A percentile compares a stretch with the other conserved stretches of the same genome.
Conservation (phyloP, 2,888 invertebrate genomes). For the Sinhomidia bicolor region DNA sequence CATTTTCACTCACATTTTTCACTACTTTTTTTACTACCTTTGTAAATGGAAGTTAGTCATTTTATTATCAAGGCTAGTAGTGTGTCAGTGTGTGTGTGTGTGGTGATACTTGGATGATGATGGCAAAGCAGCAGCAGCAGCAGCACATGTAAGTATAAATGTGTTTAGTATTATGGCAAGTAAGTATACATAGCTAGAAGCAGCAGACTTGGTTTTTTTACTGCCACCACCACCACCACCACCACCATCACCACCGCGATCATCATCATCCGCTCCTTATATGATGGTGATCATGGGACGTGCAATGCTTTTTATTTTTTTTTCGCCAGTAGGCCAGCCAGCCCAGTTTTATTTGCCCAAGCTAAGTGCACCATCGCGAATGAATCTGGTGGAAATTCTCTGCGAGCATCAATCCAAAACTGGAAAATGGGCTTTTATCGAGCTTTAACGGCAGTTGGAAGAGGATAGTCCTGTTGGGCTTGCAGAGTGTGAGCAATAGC, state of each 20-base stretch:
- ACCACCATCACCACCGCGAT: too few species aligned
- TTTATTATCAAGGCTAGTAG: constrained; percentile 48
- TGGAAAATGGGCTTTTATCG: constrained; percentile 60
- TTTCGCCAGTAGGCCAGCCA: constrained; percentile 24
- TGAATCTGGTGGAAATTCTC: constrained; percentile 15
- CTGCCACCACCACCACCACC: constrained; percentile 12
- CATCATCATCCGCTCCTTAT: too few species aligned
- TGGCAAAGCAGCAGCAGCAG: too few species aligned
- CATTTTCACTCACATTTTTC: constrained; percentile 8
- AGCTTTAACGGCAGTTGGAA: constrained; percentile 50
- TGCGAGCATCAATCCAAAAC: constrained; percentile 53
- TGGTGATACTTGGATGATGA: not conserved
- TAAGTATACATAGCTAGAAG: not conserved
- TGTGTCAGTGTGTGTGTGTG: not conserved
- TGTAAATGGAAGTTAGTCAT: constrained; percentile 44
- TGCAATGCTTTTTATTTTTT: constrained; percentile 5
- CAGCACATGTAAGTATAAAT: not conserved
- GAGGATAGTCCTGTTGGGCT: not conserved
- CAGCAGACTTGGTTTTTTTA: constrained; percentile 38
- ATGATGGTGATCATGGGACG: constrained; percentile 11
- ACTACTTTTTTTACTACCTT: constrained; percentile 45
- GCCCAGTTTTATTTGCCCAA: constrained; percentile 31
- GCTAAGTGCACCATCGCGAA: constrained; percentile 21
- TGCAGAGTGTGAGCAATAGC: constrained; percentile 7
- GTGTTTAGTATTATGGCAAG: not conserved